Evolutionary conservation across 2,797 vertebrate genomes (phyloP), one percentile per base, ranked within the genome.

Genomic region (Rhabdomys pumilio): DNA sequence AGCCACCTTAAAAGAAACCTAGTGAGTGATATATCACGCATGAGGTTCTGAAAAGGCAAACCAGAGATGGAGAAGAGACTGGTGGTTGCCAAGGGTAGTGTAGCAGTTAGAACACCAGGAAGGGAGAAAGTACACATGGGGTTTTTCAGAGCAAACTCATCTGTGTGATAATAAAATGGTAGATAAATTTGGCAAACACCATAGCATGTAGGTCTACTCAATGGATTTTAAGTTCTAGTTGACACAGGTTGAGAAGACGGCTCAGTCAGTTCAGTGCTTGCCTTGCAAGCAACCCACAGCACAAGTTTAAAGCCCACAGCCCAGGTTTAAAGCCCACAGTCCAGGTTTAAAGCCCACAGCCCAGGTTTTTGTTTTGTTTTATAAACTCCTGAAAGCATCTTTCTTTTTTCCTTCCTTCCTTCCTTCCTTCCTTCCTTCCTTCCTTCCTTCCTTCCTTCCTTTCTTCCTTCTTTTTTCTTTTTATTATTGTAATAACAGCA

Each of bases 371-470:
- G 34, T n/a, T 69, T 69, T 69, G 29, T 50, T 50, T 67, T 85
- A 12, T 50, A 85, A 85, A 50, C 7, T 53, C 11, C 26, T 53
- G 50, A 6, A 55, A 5, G 34, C n/a, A 3, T 34, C 13, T 41
- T n/a, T 1, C 13, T 4, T 59, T 8, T 47, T 10, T 65, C 10
- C 29, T 65, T 7, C 22, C 59, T 61, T 0, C 22, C 59, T 61
- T 0, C 22, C 22, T 31, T 1, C 11, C 3, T 29, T 34, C 31
- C 4, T 11, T 26, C 63, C 1, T 13, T 34, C 65, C 1, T 14
- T 67, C 31, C 4, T 4, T 14, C 63, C 4, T 13, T 65, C 29
- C 2, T 10, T 63, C 61, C 9, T 12, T 29, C 26, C 10, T 29
- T 65, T 29, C 10, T 13, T 31, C 26, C 44, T 13, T 41, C 10